Conservation (phyloP, 2,797 vertebrate species). For the Galaxias olidus region DNA sequence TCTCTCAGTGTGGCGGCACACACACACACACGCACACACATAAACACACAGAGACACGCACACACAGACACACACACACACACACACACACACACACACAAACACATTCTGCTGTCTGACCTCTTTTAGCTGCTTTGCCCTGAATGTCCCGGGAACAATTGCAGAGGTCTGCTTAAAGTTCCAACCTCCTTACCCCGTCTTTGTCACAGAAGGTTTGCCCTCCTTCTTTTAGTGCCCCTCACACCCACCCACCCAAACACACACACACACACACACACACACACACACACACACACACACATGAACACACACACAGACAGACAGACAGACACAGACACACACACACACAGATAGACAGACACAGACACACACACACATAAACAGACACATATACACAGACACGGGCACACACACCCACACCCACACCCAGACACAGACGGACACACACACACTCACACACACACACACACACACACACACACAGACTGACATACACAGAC, state of each 20-base stretch:
- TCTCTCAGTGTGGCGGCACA: no score
- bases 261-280: background rate
- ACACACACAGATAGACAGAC: background rate
- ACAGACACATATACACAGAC: no score
- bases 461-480: constrained; percentile 3
- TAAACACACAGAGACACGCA: background rate
- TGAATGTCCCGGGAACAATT: no score
- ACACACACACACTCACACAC: background rate
- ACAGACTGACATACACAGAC: constrained; percentile 1
- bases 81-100: no score
- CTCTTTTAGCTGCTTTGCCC: no score
- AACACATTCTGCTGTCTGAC: no score
- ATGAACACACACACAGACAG: constrained; percentile 64
- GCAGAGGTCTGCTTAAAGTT: no score
- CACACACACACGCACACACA: no score
- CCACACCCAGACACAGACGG: no score
- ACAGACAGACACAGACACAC: constrained; percentile 21
- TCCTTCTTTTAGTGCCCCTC: no score
- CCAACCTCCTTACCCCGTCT: no score
- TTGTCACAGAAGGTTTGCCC: no score
- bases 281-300: constrained; percentile 30
- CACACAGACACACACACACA: background rate
- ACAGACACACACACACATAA: background rate
- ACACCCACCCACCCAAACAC: background rate
- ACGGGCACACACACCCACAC: constrained; percentile 8